Evolutionary conservation across 2,113 vertebrate species (phyloP).

Genomic region (Cheirogaleus medius): DNA sequence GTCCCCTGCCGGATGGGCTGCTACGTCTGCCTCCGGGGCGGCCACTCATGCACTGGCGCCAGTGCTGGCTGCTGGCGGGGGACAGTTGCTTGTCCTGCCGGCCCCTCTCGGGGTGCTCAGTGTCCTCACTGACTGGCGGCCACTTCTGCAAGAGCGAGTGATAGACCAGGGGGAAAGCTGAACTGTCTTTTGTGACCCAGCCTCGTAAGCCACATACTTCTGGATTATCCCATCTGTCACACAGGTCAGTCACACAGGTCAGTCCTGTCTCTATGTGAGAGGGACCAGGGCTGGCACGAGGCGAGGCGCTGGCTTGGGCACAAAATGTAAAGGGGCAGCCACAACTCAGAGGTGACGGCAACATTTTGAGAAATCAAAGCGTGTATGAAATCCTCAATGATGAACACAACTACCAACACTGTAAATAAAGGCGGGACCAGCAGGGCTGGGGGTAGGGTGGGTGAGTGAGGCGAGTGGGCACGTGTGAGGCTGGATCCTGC

Average conservation of each 20-base stretch:
- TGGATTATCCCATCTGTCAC: not conserved
- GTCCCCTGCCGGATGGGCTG: not conserved
- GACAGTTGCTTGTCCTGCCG: rapidly evolving
- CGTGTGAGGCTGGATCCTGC: not conserved
- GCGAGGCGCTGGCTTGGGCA: not conserved
- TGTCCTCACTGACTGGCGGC: not conserved
- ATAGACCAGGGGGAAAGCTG: not conserved
- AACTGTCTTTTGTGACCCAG: not conserved
- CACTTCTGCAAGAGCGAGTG: not conserved
- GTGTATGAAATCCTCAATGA: not conserved
- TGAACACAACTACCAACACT: not conserved
- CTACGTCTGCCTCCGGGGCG: not conserved
- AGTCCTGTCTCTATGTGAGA: not conserved
- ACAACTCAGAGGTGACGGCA: not conserved
- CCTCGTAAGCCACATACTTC: not conserved
- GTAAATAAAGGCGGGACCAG: not conserved
- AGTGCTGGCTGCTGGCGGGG: not conserved
- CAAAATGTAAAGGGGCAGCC: not conserved
- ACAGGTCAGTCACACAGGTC: rapidly evolving
- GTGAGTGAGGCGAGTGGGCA: rapidly evolving
- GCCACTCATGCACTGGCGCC: not conserved
- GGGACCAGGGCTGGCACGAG: not conserved
- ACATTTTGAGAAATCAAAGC: not conserved
- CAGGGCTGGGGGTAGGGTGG: rapidly evolving
- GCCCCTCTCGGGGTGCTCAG: not conserved